Conservation (phyloP, 2,797 vertebrate genomes). For the Mionectes olivaceus region DNA sequence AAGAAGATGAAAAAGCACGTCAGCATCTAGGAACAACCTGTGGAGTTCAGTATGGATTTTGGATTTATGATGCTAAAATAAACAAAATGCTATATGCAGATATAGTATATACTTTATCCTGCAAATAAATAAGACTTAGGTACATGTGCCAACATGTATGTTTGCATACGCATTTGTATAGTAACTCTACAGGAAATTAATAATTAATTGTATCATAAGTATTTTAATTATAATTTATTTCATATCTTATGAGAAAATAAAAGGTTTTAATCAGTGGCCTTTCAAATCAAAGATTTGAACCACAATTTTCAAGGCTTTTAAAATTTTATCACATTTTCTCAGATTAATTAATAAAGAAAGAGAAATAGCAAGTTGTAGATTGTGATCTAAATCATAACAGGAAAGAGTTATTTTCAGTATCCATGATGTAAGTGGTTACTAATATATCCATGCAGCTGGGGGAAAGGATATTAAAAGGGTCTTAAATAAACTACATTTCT, state of each 20-base stretch:
- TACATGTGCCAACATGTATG: background rate
- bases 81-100: background rate
- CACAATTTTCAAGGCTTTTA: background rate
- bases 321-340: background rate
- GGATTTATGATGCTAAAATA: background rate
- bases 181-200: background rate
- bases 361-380: background rate
- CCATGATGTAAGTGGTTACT: background rate
- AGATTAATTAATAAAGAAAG: background rate
- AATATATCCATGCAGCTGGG: slow-evolving; percentile 32
- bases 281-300: background rate
- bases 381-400: slow-evolving; percentile 29
- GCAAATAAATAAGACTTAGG: background rate
- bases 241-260: background rate
- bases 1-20: background rate
- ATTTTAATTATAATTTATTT: background rate
- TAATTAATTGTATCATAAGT: background rate
- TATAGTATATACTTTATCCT: background rate
- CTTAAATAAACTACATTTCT: slow-evolving; percentile 4
- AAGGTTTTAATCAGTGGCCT: background rate
- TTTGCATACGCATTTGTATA: background rate
- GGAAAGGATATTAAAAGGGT: background rate
- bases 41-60: background rate
- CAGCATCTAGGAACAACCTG: background rate
- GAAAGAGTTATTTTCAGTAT: slow-evolving; percentile 40